A percentile compares a stretch with the other conserved stretches of the same genome.
These are phyloP conservation scores for Pelusios castaneus DNA, from an alignment of 2,113 vertebrate genomes.

Conservation along the genomic window DNA sequence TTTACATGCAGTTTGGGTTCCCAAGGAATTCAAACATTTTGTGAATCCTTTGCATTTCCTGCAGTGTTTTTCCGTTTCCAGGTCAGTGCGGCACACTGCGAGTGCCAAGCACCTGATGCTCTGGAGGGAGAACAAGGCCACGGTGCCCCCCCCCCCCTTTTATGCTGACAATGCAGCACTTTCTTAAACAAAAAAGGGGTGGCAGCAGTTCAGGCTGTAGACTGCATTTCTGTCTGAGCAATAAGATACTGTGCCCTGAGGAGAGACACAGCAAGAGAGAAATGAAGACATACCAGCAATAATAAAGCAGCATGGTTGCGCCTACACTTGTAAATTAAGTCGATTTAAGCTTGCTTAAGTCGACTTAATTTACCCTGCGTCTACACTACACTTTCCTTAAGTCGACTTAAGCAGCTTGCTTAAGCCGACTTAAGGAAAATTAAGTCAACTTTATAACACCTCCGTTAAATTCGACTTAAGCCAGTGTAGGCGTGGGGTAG, in stretches of 20 bases:
- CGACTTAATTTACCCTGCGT: too few species aligned
- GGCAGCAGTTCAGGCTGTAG: neutral
- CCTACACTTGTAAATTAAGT: too few species aligned
- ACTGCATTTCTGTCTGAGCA: neutral
- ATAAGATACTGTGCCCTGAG: neutral
- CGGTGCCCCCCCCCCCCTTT: neutral
- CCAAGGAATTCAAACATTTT: accelerated
- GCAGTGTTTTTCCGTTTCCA: neutral
- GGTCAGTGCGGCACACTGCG: neutral
- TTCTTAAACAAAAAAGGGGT: neutral
- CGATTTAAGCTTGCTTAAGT: too few species aligned
- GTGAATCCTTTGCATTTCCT: neutral
- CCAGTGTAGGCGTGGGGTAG: too few species aligned
- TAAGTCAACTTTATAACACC: too few species aligned
- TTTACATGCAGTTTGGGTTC: accelerated
- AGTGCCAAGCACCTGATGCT: neutral
- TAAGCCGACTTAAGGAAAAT: too few species aligned
- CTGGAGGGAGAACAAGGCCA: neutral
- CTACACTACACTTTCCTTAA: too few species aligned
- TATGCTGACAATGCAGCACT: neutral
- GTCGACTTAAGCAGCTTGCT: too few species aligned
- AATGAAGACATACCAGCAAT: neutral
- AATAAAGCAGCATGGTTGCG: too few species aligned
- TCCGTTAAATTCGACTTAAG: too few species aligned
- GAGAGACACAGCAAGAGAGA: neutral